Percentiles rank a stretch among this genome's conserved stretches.
These are phyloP conservation scores for Drosophila eugracilis DNA, from an alignment of 1,140 invertebrate species.

Conservation along the genomic window DNA sequence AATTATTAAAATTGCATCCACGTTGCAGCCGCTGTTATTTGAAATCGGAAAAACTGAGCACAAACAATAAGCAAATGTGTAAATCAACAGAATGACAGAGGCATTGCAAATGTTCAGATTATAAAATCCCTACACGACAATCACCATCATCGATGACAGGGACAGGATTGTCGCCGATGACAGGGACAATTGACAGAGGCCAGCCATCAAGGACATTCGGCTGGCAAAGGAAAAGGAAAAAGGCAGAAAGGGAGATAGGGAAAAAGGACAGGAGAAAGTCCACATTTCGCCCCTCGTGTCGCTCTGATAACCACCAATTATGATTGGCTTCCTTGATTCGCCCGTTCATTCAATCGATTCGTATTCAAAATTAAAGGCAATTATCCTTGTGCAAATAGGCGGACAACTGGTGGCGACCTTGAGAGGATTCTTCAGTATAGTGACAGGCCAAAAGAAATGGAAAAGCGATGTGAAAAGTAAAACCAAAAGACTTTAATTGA, in stretches of 20 bases:
- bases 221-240: neutral
- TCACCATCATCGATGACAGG: constrained; percentile 32
- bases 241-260: constrained; percentile 5
- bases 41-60: constrained; percentile 1
- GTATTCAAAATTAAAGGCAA: constrained; percentile 74
- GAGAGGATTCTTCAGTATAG: constrained; percentile 5
- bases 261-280: constrained; percentile 18
- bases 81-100: constrained; percentile 61
- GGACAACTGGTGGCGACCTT: constrained; percentile 37
- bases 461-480: constrained; percentile 15
- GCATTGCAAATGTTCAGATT: constrained; percentile 68
- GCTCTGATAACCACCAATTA: constrained; percentile 59
- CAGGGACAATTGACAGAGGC: constrained; percentile 44
- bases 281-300: constrained; percentile 18
- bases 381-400: constrained; percentile 66
- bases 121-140: constrained; percentile 74
- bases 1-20: constrained; percentile 58
- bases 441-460: constrained; percentile 25
- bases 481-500: constrained; percentile 2
- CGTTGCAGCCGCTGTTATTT: constrained; percentile 36
- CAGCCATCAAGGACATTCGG: constrained; percentile 36
- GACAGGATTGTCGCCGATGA: constrained; percentile 67
- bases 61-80: constrained; percentile 66
- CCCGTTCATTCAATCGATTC: constrained; percentile 32
- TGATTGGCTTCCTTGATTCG: constrained; percentile 48